Conservation (phyloP, 2,113 vertebrate species). For the Cariama cristata region DNA sequence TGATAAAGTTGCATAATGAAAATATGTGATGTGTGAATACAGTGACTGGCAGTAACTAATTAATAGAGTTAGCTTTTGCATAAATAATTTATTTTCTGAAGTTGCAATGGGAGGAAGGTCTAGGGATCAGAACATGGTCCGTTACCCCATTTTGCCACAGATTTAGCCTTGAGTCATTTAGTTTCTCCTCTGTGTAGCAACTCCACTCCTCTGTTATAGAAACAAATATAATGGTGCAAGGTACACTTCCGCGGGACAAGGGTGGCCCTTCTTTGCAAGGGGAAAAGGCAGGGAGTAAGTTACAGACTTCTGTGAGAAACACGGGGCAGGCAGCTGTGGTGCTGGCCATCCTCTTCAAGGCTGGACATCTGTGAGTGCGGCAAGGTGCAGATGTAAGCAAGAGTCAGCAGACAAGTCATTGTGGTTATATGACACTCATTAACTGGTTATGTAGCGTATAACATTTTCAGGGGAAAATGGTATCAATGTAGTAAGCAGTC, state of each 20-base stretch:
- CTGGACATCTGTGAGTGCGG: not conserved
- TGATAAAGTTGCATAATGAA: slow-evolving; percentile 41
- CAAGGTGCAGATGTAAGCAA: not conserved
- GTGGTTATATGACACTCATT: not conserved
- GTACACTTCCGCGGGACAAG: not conserved
- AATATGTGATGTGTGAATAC: not conserved
- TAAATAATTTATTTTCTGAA: not conserved
- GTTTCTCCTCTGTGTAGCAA: not conserved
- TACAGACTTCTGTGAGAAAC: not conserved
- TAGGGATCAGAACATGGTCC: not conserved
- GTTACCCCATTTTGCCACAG: not conserved
- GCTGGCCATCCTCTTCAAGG: not conserved
- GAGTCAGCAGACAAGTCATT: not conserved
- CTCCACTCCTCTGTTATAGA: not conserved
- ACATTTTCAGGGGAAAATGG: not conserved
- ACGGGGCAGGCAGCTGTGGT: not conserved
- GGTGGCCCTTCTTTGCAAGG: not conserved
- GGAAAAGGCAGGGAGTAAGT: not conserved
- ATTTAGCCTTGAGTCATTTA: not conserved
- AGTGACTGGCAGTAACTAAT: not conserved
- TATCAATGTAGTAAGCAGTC: not conserved
- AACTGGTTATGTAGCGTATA: not conserved
- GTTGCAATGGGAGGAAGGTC: not conserved
- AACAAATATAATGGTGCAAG: not conserved
- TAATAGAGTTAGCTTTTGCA: not conserved